A percentile compares a stretch with the other conserved stretches of the same genome.
Conservation (phyloP, 2,113 vertebrate species). For the Cheilinus undulatus region DNA sequence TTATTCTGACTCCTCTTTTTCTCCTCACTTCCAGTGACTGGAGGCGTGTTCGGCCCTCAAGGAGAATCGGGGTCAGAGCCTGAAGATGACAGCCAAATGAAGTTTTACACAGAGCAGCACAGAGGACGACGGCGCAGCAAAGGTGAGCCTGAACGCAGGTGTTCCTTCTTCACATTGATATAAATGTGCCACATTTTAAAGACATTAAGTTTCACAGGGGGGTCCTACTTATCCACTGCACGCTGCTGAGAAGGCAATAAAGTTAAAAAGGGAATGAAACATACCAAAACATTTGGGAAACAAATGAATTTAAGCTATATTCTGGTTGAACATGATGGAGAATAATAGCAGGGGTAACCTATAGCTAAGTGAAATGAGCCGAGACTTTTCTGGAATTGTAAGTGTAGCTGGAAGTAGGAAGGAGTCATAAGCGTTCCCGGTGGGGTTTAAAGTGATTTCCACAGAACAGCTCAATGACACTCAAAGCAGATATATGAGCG, state of each 20-base stretch:
- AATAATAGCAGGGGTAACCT: conserved; percentile 12
- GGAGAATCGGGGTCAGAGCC: conserved; percentile 93
- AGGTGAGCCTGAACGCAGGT: conserved; percentile 81
- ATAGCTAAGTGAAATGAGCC: conserved; percentile 60
- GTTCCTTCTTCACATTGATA: neutral
- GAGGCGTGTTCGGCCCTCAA: conserved; percentile 88
- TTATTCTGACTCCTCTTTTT: conserved; percentile 13
- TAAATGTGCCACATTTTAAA: conserved; percentile 29
- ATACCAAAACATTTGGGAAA: conserved; percentile 30
- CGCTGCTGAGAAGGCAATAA: conserved; percentile 31
- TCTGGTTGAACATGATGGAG: conserved; percentile 32
- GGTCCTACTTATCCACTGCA: conserved; percentile 5
- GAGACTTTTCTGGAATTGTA: conserved; percentile 56
- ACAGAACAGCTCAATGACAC: conserved; percentile 61
- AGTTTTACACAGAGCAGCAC: conserved; percentile 95
- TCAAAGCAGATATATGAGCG: conserved; percentile 68
- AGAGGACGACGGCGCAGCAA: conserved; percentile 91
- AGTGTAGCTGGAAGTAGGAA: conserved; percentile 59
- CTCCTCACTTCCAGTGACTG: conserved; percentile 59
- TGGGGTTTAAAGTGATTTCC: conserved; percentile 60
- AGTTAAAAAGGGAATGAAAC: conserved; percentile 6
- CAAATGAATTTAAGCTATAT: conserved; percentile 21
- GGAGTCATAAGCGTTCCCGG: conserved; percentile 45
- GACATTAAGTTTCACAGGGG: conserved; percentile 21
- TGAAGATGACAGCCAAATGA: conserved; percentile 92